phyloP scores from a whole-genome alignment of 2,888 invertebrate genomes.

The Eupithecia inturbata region DNA sequence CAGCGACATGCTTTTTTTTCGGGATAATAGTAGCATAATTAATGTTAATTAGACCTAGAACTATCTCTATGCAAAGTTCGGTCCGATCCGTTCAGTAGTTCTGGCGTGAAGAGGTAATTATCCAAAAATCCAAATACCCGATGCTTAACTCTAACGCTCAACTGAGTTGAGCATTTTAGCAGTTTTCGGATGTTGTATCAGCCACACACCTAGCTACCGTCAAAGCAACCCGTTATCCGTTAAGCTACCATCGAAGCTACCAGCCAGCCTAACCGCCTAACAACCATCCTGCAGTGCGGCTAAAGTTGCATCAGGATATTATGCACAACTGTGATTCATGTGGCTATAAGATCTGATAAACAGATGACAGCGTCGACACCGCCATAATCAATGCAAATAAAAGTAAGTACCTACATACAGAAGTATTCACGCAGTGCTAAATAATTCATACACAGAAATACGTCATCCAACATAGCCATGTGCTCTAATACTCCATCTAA shows the following conservation, averaged over 20 bases:
- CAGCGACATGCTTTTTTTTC: not conserved
- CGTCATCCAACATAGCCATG: not conserved
- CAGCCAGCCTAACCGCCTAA: not conserved
- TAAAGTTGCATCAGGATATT: not conserved
- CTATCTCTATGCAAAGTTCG: no score
- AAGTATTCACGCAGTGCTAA: not conserved
- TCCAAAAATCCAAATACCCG: no score
- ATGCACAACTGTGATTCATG: not conserved
- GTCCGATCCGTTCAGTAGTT: no score
- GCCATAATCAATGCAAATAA: slow-evolving; percentile 2
- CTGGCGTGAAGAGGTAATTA: no score
- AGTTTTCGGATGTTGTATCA: not conserved
- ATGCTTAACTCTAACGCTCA: no score
- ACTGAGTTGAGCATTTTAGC: no score
- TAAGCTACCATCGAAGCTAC: not conserved
- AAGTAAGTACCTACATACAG: no score
- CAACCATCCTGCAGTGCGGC: not conserved
- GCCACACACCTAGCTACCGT: not conserved
- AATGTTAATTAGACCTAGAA: no score
- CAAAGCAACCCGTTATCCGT: no score
- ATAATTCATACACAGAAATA: slow-evolving; percentile 1
- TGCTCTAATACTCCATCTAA: not conserved
- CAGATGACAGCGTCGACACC: not conserved
- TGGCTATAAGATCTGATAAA: not conserved
- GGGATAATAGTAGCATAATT: not conserved